A percentile compares a stretch with the other conserved stretches of the same genome.
phyloP scores from a whole-genome alignment of 2,888 invertebrate species.

The Dolichomitus sp. region DNA sequence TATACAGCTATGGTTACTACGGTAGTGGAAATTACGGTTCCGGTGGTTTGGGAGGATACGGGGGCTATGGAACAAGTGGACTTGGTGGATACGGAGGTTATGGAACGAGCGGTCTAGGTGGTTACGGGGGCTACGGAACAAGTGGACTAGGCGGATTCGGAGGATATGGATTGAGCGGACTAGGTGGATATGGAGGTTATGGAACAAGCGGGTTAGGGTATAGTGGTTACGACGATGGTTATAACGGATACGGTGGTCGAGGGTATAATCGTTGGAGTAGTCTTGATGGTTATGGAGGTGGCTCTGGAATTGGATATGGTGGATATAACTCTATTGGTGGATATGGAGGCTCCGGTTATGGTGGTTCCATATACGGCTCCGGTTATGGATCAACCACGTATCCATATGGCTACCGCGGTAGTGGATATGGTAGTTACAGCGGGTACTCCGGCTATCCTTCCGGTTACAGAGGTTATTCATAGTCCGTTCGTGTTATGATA shows the following conservation, averaged over 20 bases:
- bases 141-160: conserved; percentile 57
- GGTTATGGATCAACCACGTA: conserved; percentile 42
- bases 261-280: conserved; percentile 55
- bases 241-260: conserved; percentile 67
- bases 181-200: conserved; percentile 63
- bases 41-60: conserved; percentile 53
- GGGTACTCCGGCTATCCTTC: conserved; percentile 71
- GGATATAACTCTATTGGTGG: conserved; percentile 8
- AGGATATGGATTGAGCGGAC: conserved; percentile 65
- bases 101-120: conserved; percentile 62
- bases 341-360: conserved; percentile 37
- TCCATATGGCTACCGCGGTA: conserved; percentile 48
- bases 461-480: conserved; percentile 80
- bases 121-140: conserved; percentile 63
- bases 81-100: conserved; percentile 65
- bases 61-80: conserved; percentile 66
- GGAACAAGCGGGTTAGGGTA: conserved; percentile 45
- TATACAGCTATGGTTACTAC: conserved; percentile 76
- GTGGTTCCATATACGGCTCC: conserved; percentile 62
- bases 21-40: conserved; percentile 60
- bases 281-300: conserved; percentile 69
- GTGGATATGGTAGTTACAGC: conserved; percentile 64
- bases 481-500: conserved; percentile 9
- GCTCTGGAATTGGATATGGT: conserved; percentile 35
- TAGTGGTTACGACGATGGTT: conserved; percentile 62